Evolutionary conservation across 1,140 invertebrate species (phyloP).

Genomic region (Lethrus apterus): DNA sequence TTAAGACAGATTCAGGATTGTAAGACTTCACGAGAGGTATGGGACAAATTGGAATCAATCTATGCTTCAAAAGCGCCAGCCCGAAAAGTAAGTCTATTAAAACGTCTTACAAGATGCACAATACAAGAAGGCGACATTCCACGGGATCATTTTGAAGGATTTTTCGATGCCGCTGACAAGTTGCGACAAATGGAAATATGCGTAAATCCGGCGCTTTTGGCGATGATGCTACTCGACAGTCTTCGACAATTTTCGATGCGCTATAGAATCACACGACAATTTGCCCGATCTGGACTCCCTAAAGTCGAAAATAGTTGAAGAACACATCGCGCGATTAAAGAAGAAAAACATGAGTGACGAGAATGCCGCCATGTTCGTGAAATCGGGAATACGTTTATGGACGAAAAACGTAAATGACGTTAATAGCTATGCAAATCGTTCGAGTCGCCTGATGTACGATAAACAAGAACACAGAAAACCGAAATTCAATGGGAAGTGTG

Average conservation of each 20-base stretch:
- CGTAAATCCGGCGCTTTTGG: constrained; percentile 23
- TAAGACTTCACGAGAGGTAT: constrained; percentile 23
- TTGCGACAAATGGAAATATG: constrained; percentile 25
- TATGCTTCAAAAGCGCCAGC: constrained; percentile 20
- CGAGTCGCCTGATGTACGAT: constrained; percentile 2
- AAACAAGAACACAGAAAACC: too few species aligned
- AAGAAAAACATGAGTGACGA: too few species aligned
- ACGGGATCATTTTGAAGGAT: constrained; percentile 22
- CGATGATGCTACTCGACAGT: constrained; percentile 32
- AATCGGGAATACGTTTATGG: not conserved
- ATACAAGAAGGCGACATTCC: constrained; percentile 24
- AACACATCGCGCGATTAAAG: constrained; percentile 24
- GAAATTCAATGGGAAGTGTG: too few species aligned
- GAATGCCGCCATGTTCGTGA: not conserved
- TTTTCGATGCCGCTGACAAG: constrained; percentile 27
- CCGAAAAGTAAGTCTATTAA: constrained; percentile 22
- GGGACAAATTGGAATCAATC: constrained; percentile 21
- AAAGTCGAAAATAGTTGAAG: constrained; percentile 34
- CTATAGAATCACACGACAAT: constrained; percentile 31
- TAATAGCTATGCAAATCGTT: not conserved
- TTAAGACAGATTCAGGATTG: constrained; percentile 28
- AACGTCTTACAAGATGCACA: constrained; percentile 19
- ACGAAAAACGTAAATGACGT: not conserved
- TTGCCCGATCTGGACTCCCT: constrained; percentile 29
- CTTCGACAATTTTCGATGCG: constrained; percentile 33